Evolutionary conservation across 1,140 invertebrate genomes (phyloP), one percentile per base, ranked within the genome.

Genomic region (Drosophila ficusphila): DNA sequence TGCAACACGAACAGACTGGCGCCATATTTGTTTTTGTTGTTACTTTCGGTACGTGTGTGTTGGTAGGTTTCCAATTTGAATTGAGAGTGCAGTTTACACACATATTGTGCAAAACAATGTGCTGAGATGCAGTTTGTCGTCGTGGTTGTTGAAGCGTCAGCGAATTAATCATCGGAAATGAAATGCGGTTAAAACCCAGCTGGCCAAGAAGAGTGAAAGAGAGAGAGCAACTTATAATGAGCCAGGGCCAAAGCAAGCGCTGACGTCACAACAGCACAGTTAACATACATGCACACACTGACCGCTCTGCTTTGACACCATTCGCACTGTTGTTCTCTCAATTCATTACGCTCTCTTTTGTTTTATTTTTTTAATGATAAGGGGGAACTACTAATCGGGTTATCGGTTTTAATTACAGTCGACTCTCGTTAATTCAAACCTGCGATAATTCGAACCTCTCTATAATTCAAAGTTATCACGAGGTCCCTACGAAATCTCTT

Each of bases 161-260:
- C 73, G 73, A 81, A 86, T 88, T 86, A 86, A 88, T 86, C 81
- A 86, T 88, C 54, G 75, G 39, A 76, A 68, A 65, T 42, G 73
- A 62, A 81, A 64, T 85, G 75, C 77, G 82, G 82, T 76, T 88
- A 70, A 86, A 86, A 57, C 67, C 65, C 82, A 86, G 65, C 60
- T 73, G 61, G 57, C 42, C 38, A 12, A 19, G 16, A 39, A 39
- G 33, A 56, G 49, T 38, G 18, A 60, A 31, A 18, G 64, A 56
- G 54, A 57, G 41, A 21, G 48, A 14, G 29, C 33, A 44, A 36
- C 27, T 33, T 49, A 60, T 62, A 77, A 54, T 77, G 54, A 78
- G 74, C 76, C 79, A 85, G 79, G 79, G 79, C 71, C 79, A 85
- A 58, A 81, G 51, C 62, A 62, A 76, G 48, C 51, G 76, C 83